These are phyloP conservation scores for Vidua chalybeata DNA, from an alignment of 2,113 vertebrate genomes.

Conservation along the genomic window DNA sequence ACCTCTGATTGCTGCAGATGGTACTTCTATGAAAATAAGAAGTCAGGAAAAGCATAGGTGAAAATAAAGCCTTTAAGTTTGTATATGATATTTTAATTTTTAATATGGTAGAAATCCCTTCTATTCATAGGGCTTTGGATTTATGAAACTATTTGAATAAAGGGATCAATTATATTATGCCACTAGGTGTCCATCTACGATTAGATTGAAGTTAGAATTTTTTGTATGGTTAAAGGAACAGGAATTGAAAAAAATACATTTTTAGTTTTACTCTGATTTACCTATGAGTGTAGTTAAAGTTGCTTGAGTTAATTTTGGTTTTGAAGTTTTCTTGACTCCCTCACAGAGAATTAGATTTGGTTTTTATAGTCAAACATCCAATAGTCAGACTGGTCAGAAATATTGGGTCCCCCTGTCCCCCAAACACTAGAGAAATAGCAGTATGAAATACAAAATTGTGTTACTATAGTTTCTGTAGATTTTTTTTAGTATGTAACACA, in stretches of 20 bases:
- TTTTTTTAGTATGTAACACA: not conserved
- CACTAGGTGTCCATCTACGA: conserved; percentile 19
- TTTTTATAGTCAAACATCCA: not conserved
- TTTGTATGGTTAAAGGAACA: not conserved
- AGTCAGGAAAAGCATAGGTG: not conserved
- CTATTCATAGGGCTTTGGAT: not conserved
- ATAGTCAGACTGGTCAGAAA: not conserved
- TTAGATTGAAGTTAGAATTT: not conserved
- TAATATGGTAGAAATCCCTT: not conserved
- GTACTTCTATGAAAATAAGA: not conserved
- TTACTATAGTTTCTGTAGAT: not conserved
- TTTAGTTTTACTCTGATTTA: not conserved
- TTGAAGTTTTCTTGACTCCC: not conserved
- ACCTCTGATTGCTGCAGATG: not conserved
- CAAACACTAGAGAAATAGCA: not conserved
- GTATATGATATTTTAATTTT: not conserved
- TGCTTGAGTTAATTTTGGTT: not conserved
- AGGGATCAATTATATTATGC: not conserved
- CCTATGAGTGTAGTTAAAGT: not conserved
- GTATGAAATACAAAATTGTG: not conserved
- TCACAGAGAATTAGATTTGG: not conserved
- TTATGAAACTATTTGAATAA: not conserved
- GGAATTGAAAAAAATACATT: not conserved
- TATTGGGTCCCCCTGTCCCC: not conserved
- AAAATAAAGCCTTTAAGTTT: not conserved